A percentile compares a stretch with the other conserved stretches of the same genome.
Conservation (phyloP, 1,140 invertebrate species). For the Tetraneura akinire region DNA sequence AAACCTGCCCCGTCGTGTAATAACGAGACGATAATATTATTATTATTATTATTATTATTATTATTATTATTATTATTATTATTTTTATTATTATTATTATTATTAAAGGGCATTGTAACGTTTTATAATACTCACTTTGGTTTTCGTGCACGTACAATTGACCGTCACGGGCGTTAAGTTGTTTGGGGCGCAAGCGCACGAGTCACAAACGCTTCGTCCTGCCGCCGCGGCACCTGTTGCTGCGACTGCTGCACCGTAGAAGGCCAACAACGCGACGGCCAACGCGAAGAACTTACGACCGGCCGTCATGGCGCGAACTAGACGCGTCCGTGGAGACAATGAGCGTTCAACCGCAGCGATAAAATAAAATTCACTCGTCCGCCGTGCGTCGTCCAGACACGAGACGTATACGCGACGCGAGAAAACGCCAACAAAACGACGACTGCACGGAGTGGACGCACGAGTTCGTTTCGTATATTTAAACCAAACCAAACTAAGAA, state of each 20-base stretch:
- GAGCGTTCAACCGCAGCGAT: too few relatives aligned
- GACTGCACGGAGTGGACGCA: too few relatives aligned
- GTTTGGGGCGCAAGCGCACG: constrained; percentile 7
- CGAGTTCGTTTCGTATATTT: too few relatives aligned
- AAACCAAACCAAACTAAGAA: too few relatives aligned
- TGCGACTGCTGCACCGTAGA: background rate
- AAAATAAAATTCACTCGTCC: too few relatives aligned
- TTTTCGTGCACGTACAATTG: constrained; percentile 15
- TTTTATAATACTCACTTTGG: background rate
- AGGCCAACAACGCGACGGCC: background rate
- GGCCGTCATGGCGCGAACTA: background rate
- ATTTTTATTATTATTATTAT: too few relatives aligned
- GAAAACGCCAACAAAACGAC: background rate
- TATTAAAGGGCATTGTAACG: too few relatives aligned
- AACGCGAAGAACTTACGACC: background rate
- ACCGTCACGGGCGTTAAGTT: background rate
- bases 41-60: too few relatives aligned
- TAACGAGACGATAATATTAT: too few relatives aligned
- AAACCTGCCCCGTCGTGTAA: too few relatives aligned
- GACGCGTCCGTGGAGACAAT: background rate
- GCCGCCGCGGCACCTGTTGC: background rate
- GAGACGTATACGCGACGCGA: background rate
- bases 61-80: too few relatives aligned
- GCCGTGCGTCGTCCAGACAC: background rate
- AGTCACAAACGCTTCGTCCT: constrained; percentile 11